Evolutionary conservation across 2,797 vertebrate genomes (phyloP), one percentile per base, ranked within the genome.

Genomic region (Cottoperca gobio): DNA sequence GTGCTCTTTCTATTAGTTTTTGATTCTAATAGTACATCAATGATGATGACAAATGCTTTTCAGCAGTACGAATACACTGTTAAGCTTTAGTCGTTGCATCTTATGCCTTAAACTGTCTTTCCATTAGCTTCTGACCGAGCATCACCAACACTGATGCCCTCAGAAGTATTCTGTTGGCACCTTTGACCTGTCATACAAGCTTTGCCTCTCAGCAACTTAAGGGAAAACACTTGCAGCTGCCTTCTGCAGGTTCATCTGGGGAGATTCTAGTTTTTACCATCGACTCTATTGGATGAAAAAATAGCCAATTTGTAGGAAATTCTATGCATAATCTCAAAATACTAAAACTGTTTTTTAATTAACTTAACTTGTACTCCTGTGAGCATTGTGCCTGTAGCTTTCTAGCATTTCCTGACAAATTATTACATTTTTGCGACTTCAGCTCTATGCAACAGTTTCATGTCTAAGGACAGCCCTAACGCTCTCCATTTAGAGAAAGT

Each of bases 1-100:
- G 87, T 87, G 68, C 49, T 73, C n/a, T 19, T 62, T 79, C 54
- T 26, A 28, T 86, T 84, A 79, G 17, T 64, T 72, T 94, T 87
- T 76, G 82, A 84, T 85, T 93, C 68, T 82, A 82, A 69, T 91
- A 74, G 91, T 93, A 72, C 93, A 97, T 97, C 96, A 97, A 95
- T 98, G 97, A 96, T 96, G 94, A 94, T 93, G 86, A 88, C 40
- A 64, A 33, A 55, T 23, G 55, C 61, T 11, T 68, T 71, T 37
- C 8, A 35, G 19, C 6, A 23, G 4, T 37, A 26, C 4, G 19
- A 31, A 24, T 48, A 31, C 31, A 39, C 26, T 19, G 21, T 53
- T 12, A 16, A 31, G 26, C 13, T 31, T 55, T 3, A 46, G 55
- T 42, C 0, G 2, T 2, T 17, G 50, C 26, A n/a, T 39, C 24